Evolutionary conservation across 2,797 vertebrate genomes (phyloP), one percentile per base, ranked within the genome.

Genomic region (Zenarchopterus dispar): DNA sequence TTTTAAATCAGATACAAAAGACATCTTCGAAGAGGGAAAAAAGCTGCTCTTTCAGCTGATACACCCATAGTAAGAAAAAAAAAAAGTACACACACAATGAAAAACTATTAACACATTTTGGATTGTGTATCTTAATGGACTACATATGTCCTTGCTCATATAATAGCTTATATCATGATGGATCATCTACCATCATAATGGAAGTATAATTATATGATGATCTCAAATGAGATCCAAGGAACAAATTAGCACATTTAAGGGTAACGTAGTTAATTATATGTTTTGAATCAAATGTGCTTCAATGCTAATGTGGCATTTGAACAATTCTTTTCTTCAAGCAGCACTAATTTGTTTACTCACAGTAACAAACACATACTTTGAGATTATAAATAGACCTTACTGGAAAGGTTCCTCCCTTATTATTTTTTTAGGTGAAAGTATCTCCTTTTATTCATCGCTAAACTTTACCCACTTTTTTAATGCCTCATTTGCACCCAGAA

Each of bases 171-270:
- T 65, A 47, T 72, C 39, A 71, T 56, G 57, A 48, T 67, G 31
- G 62, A 54, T 74, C 17, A 56, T 77, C 74, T 73, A 49, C 63
- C 66, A 67, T 77, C 74, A 64, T 57, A 55, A 24, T 67, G 53
- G 65, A 73, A 70, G 41, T 17, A 48, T 84, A 84, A 87, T 84
- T 78, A 83, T 56, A 72, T 56, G 19, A 81, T 70, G 43, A 54
- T 58, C 60, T 52, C 21, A 67, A 82, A 77, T 72, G 52, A 71
- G 65, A 53, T 82, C 75, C 60, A 70, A 75, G 59, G 83, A 68
- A 61, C 52, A 75, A 77, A 82, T 85, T 65, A 84, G 67, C 4
- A 1, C 58, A 70, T 77, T 69, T 69, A 54, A 66, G 53, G 15
- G 52, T 66, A 72, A 78, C 33, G 18, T 17, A 45, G 70, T 62